Percentiles rank a stretch among this genome's conserved stretches.
phyloP scores from a whole-genome alignment of 1,140 invertebrate species.

The Muscidifurax raptorellus region DNA sequence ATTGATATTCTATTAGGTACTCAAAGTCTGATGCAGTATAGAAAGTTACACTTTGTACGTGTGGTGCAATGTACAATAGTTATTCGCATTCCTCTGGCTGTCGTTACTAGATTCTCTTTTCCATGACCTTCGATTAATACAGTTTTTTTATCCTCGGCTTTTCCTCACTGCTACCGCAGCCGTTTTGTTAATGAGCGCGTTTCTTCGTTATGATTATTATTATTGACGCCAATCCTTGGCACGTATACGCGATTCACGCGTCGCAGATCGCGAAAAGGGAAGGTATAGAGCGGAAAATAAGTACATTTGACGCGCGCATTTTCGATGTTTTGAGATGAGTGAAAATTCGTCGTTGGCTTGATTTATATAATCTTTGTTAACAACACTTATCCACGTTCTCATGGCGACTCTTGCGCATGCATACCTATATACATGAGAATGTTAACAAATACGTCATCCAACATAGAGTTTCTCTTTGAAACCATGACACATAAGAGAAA shows the following conservation, averaged over 20 bases:
- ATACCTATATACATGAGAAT: too few species aligned
- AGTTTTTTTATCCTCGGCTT: slow-evolving; percentile 37
- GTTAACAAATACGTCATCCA: too few species aligned
- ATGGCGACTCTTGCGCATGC: too few species aligned
- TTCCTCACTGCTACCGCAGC: slow-evolving; percentile 18
- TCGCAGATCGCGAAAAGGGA: slow-evolving; percentile 23
- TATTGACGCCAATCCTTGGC: slow-evolving; percentile 46
- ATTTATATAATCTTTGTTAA: too few species aligned
- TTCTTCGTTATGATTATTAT: slow-evolving; percentile 39
- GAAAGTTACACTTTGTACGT: too few species aligned
- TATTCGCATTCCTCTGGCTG: not conserved
- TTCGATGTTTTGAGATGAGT: too few species aligned
- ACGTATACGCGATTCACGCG: slow-evolving; percentile 34
- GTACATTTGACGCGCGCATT: not conserved
- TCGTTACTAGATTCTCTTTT: slow-evolving; percentile 21
- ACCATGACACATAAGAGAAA: too few species aligned
- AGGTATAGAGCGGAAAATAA: not conserved
- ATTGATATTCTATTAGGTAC: too few species aligned
- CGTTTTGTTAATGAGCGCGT: slow-evolving; percentile 43
- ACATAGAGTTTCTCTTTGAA: too few species aligned
- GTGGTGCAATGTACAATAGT: not conserved
- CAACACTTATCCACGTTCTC: too few species aligned
- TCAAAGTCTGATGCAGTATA: not conserved
- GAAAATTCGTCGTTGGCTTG: too few species aligned
- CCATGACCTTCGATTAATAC: slow-evolving; percentile 48